These are phyloP conservation scores for Magallana angulata DNA, from an alignment of 1,140 invertebrate species.

Conservation along the genomic window DNA sequence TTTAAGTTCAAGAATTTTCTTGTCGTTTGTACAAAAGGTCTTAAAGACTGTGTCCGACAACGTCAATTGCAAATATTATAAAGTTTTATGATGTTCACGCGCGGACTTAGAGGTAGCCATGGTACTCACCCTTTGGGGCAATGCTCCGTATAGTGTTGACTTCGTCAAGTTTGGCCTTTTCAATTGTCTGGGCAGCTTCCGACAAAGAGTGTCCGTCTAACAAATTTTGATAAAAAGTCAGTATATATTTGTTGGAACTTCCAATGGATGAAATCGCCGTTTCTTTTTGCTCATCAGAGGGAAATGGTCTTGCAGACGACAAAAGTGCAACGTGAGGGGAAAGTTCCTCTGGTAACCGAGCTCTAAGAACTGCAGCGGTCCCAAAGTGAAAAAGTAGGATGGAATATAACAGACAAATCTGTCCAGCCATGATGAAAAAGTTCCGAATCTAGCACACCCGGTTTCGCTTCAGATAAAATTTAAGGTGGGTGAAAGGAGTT, in stretches of 20 bases:
- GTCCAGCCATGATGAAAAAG: not conserved
- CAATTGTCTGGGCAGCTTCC: not conserved
- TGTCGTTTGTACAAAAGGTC: too few species aligned
- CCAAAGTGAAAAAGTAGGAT: not conserved
- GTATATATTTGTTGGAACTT: not conserved
- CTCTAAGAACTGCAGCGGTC: not conserved
- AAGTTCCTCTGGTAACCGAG: not conserved
- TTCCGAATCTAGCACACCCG: not conserved
- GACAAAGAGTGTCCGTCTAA: not conserved
- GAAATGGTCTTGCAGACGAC: not conserved
- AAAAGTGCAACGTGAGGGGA: conserved; percentile 8
- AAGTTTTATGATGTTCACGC: too few species aligned
- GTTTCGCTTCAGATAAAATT: conserved; percentile 14
- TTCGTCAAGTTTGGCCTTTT: not conserved
- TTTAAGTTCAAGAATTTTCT: too few species aligned
- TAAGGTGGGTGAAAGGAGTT: not conserved
- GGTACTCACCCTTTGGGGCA: not conserved
- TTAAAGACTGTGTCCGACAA: too few species aligned
- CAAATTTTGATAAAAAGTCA: conserved; percentile 24
- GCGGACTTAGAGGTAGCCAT: too few species aligned
- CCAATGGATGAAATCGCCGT: not conserved
- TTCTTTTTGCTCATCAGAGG: not conserved
- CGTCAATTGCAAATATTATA: too few species aligned
- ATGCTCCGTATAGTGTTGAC: not conserved
- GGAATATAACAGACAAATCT: not conserved